These are phyloP conservation scores for Aporophyla lueneburgensis DNA, from an alignment of 2,888 invertebrate species.

Conservation along the genomic window DNA sequence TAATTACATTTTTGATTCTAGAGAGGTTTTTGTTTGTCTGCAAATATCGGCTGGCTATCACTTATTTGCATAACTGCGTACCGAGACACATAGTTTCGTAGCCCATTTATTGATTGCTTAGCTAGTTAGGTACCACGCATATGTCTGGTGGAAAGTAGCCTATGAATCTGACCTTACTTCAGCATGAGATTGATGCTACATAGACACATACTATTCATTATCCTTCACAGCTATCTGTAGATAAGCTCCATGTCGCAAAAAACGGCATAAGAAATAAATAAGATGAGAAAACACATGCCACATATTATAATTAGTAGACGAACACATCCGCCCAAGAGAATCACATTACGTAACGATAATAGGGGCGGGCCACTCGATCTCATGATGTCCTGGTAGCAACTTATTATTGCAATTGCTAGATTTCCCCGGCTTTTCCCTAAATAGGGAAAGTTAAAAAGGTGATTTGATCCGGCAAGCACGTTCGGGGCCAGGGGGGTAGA, in stretches of 20 bases:
- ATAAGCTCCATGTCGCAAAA: neutral
- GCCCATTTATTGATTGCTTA: neutral
- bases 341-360: slow-evolving; percentile 79
- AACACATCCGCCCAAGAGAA: slow-evolving; percentile 69
- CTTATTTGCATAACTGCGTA: neutral
- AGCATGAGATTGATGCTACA: neutral
- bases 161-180: neutral
- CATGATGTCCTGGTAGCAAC: slow-evolving; percentile 81
- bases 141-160: neutral
- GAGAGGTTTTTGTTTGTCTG: neutral
- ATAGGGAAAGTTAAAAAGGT: slow-evolving; percentile 91
- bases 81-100: neutral
- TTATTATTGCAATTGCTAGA: slow-evolving; percentile 89
- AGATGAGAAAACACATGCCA: slow-evolving; percentile 41
- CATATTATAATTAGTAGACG: slow-evolving; percentile 72
- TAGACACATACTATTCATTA: neutral
- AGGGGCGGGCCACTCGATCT: slow-evolving; percentile 78
- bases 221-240: no score
- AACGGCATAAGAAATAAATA: slow-evolving; percentile 7
- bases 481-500: slow-evolving; percentile 71
- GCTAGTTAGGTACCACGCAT: neutral
- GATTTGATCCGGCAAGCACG: slow-evolving; percentile 88
- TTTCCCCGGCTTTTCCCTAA: slow-evolving; percentile 86
- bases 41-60: neutral
- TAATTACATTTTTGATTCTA: neutral